phyloP scores from a whole-genome alignment of 2,113 vertebrate species.

The Mandrillus leucophaeus region DNA sequence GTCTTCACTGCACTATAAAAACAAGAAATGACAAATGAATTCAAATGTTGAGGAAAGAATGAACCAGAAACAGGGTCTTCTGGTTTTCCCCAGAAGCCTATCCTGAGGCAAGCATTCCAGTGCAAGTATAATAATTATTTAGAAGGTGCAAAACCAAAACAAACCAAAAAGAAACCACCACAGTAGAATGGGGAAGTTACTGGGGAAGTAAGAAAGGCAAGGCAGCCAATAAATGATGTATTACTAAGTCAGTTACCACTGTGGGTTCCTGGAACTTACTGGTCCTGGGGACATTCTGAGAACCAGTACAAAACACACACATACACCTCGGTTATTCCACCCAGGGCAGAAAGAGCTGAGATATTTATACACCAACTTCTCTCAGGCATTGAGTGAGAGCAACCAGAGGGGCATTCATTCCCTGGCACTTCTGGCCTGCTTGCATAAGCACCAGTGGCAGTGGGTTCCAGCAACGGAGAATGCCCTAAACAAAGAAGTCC shows the following conservation, averaged over 20 bases:
- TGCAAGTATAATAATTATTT: not conserved
- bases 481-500: not conserved
- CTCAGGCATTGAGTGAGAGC: not conserved
- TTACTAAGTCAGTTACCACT: not conserved
- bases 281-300: not conserved
- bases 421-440: not conserved
- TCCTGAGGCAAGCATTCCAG: not conserved
- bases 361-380: not conserved
- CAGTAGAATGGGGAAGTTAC: not conserved
- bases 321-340: not conserved
- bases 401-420: not conserved
- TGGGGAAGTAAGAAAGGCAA: not conserved
- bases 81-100: conserved; percentile 27
- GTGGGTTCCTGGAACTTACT: not conserved
- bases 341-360: not conserved
- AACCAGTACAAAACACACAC: not conserved
- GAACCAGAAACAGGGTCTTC: not conserved
- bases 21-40: conserved; percentile 57
- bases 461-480: not conserved
- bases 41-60: conserved; percentile 39
- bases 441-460: not conserved
- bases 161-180: not conserved
- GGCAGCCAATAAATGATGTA: not conserved
- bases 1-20: conserved; percentile 37
- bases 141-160: conserved; percentile 24